Percentiles rank a stretch among this genome's conserved stretches.
Conservation (phyloP, 2,888 invertebrate species). For the Resseliella maxima region DNA sequence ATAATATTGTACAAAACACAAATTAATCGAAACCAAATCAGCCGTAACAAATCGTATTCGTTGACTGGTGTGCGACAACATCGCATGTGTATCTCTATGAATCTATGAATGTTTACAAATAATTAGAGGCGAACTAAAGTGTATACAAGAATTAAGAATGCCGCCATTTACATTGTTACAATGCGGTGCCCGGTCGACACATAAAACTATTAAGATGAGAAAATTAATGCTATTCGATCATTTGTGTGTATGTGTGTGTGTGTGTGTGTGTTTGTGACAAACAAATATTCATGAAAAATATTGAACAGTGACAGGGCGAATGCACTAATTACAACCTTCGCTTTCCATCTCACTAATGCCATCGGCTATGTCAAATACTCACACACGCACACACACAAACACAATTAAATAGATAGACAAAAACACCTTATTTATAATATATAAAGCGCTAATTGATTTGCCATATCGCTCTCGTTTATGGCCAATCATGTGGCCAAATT, state of each 20-base stretch:
- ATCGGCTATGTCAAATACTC: not conserved
- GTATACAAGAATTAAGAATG: constrained; percentile 11
- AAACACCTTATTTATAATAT: constrained; percentile 3
- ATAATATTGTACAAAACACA: not conserved
- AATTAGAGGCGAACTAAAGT: not conserved
- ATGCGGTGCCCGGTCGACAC: not conserved
- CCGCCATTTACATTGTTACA: not conserved
- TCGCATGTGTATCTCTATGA: no score
- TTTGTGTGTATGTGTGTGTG: not conserved
- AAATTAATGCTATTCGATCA: not conserved
- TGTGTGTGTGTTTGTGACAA: not conserved
- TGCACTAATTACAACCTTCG: constrained; percentile 48
- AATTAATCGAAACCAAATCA: constrained; percentile 48
- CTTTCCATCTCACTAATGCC: not conserved
- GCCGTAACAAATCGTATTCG: not conserved
- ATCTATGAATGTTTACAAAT: not conserved
- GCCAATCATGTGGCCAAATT: not conserved
- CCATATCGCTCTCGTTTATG: not conserved
- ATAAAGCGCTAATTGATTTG: constrained; percentile 23
- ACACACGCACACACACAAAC: no score
- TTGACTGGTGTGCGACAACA: not conserved
- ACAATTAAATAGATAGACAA: not conserved
- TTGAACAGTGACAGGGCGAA: constrained; percentile 44
- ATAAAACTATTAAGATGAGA: not conserved
- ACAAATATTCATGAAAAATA: not conserved